Evolutionary conservation across 2,888 invertebrate genomes (phyloP).

Genomic region (Melanostoma mellinum): DNA sequence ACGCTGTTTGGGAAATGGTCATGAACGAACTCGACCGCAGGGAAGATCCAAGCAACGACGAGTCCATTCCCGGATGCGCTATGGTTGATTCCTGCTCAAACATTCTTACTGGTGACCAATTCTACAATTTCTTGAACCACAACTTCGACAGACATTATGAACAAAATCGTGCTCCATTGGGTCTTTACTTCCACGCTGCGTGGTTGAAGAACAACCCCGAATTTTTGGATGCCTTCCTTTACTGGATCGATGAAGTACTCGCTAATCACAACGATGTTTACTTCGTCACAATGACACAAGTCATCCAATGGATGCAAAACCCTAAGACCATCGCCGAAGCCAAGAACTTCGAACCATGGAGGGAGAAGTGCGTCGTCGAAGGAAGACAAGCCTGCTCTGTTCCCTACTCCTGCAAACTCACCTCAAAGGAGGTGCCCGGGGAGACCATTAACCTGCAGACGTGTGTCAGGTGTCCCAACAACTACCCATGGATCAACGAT

Average conservation of each 20-base stretch:
- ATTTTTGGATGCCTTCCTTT: conserved; percentile 94
- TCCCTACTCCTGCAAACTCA: conserved; percentile 94
- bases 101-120: conserved; percentile 94
- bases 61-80: conserved; percentile 94
- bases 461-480: conserved; percentile 95
- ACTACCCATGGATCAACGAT: conserved; percentile 97
- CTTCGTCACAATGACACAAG: conserved; percentile 97
- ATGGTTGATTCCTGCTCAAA: conserved; percentile 98
- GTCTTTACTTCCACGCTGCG: conserved; percentile 96
- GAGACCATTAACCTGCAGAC: conserved; percentile 97
- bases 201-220: conserved; percentile 97
- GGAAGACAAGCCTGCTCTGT: conserved; percentile 92
- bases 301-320: conserved; percentile 97
- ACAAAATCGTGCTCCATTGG: conserved; percentile 93
- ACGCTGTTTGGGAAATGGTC: conserved; percentile 98
- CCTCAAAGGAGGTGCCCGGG: conserved; percentile 95
- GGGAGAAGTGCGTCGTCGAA: conserved; percentile 95
- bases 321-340: conserved; percentile 92
- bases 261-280: conserved; percentile 94
- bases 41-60: conserved; percentile 94
- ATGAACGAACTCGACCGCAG: conserved; percentile 96
- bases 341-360: conserved; percentile 96
- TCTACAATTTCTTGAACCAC: conserved; percentile 96
- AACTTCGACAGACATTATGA: conserved; percentile 96
- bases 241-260: conserved; percentile 95